phyloP scores from a whole-genome alignment of 2,113 vertebrate species.

The Paraplagusia blochii region DNA sequence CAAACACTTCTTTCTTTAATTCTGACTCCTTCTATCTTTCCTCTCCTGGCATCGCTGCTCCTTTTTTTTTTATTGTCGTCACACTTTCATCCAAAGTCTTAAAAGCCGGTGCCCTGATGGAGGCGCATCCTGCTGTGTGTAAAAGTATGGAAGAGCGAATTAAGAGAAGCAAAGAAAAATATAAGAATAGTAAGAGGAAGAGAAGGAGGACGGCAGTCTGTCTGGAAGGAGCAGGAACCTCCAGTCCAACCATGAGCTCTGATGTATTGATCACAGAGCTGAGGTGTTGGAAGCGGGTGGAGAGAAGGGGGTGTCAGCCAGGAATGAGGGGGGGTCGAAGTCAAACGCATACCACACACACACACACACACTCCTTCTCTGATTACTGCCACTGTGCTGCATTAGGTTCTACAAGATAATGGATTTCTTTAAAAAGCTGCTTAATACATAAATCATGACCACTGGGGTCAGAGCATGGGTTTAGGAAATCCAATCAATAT shows the following conservation, averaged over 20 bases:
- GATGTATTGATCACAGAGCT: slow-evolving; percentile 64
- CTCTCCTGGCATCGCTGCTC: no score
- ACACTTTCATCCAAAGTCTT: slow-evolving; percentile 68
- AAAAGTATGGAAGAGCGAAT: slow-evolving; percentile 34
- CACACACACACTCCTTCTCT: slow-evolving; percentile 57
- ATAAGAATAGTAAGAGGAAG: slow-evolving; percentile 17
- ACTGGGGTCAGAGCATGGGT: slow-evolving; percentile 71
- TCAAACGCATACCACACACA: slow-evolving; percentile 59
- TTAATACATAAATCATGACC: slow-evolving; percentile 80
- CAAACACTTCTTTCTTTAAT: slow-evolving; percentile 61
- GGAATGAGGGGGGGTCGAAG: slow-evolving; percentile 46
- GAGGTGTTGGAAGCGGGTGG: slow-evolving; percentile 64
- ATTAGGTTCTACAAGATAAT: slow-evolving; percentile 70
- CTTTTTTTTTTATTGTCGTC: slow-evolving; percentile 53
- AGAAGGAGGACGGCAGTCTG: slow-evolving; percentile 10
- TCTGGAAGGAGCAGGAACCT: slow-evolving; percentile 43
- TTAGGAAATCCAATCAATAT: slow-evolving; percentile 68
- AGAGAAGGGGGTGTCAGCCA: slow-evolving; percentile 51
- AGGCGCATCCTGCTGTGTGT: slow-evolving; percentile 59
- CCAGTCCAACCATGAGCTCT: slow-evolving; percentile 48
- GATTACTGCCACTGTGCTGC: slow-evolving; percentile 72
- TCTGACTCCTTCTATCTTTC: slow-evolving; percentile 34
- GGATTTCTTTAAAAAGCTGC: slow-evolving; percentile 73
- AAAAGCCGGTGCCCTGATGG: slow-evolving; percentile 61
- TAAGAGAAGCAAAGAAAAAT: slow-evolving; percentile 31